phyloP scores from a whole-genome alignment of 2,113 vertebrate genomes.

The Callochromis pleurospilus region DNA sequence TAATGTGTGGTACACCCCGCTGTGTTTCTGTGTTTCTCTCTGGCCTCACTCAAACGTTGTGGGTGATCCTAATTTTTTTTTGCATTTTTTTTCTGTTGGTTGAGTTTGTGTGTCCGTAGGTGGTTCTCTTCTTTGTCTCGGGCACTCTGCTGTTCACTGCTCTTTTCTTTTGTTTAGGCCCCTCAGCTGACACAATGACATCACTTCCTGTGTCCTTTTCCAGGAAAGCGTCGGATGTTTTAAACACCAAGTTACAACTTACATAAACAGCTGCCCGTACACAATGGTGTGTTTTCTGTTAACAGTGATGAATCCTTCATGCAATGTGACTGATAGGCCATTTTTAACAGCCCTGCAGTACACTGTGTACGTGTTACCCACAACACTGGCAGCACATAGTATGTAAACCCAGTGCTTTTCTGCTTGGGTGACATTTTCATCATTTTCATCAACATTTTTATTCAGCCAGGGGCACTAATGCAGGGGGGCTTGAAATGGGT shows the following conservation, averaged over 20 bases:
- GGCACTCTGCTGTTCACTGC: not conserved
- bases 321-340: not conserved
- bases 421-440: not conserved
- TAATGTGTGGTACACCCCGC: not conserved
- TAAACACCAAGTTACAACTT: not conserved
- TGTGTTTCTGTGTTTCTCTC: not conserved
- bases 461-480: not conserved
- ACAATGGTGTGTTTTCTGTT: not conserved
- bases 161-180: not conserved
- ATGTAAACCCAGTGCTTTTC: not conserved
- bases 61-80: not conserved
- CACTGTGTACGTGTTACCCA: not conserved
- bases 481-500: not conserved
- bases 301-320: not conserved
- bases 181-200: not conserved
- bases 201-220: slow-evolving; percentile 16
- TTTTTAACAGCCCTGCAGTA: not conserved
- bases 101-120: not conserved
- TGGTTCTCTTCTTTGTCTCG: slow-evolving; percentile 7
- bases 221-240: not conserved
- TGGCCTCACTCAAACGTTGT: not conserved
- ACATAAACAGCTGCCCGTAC: not conserved
- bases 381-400: not conserved
- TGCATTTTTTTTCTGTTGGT: not conserved
- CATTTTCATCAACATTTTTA: not conserved